phyloP scores from a whole-genome alignment of 2,888 invertebrate species.

The Atherix ibis region DNA sequence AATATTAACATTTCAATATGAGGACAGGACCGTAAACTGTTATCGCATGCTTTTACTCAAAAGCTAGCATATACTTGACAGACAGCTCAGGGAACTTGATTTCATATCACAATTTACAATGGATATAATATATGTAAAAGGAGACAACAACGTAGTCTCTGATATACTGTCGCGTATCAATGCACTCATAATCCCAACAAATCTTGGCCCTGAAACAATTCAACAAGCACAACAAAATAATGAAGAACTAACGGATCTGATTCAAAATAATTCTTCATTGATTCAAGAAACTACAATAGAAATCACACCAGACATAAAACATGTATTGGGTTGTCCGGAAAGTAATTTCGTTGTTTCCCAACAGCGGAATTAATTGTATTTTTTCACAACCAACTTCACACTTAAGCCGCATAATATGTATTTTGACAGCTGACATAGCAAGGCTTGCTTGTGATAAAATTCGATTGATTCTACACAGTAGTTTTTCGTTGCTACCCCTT shows the following conservation, averaged over 20 bases:
- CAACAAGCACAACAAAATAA: background rate
- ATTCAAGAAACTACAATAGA: no score
- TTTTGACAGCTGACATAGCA: no score
- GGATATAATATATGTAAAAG: background rate
- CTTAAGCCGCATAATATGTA: no score
- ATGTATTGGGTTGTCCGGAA: no score
- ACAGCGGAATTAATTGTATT: no score
- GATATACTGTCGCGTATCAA: conserved; percentile 1
- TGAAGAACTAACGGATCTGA: background rate
- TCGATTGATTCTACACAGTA: no score
- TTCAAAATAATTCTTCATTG: background rate
- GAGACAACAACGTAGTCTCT: background rate
- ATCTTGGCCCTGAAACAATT: background rate
- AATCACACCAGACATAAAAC: no score
- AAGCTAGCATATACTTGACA: background rate
- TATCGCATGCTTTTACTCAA: background rate
- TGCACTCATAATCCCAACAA: background rate
- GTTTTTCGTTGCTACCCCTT: no score
- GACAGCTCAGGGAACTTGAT: background rate
- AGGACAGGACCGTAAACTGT: background rate
- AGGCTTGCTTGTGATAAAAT: no score
- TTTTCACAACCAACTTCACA: no score
- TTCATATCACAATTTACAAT: conserved; percentile 1
- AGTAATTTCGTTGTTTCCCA: no score
- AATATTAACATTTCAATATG: background rate